Percentiles rank a stretch among this genome's conserved stretches.
Evolutionary conservation across 2,113 vertebrate genomes (phyloP).

Genomic region (Rhinoptilus africanus): DNA sequence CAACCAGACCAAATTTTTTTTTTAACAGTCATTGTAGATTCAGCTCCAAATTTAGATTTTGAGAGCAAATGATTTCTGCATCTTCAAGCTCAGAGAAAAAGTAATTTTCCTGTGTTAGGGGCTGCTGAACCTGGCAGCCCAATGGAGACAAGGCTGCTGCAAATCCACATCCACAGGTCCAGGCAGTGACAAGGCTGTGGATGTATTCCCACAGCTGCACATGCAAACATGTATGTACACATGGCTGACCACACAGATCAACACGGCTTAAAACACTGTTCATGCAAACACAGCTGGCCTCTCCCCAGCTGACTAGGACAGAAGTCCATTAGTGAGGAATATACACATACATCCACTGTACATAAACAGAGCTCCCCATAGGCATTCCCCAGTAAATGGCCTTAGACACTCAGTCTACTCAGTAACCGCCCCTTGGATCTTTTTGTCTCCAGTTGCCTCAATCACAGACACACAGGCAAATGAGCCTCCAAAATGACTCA

Average conservation of each 20-base stretch:
- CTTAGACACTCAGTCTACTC: neutral
- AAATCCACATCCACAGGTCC: neutral
- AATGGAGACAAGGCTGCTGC: neutral
- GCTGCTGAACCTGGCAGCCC: neutral
- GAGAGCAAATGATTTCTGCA: neutral
- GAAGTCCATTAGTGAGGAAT: neutral
- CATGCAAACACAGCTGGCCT: neutral
- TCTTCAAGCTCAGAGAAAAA: neutral
- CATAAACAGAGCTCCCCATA: neutral
- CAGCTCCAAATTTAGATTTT: neutral
- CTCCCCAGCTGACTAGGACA: neutral
- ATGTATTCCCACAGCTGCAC: neutral
- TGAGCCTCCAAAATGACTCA: neutral
- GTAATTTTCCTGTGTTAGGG: neutral
- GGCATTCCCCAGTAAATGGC: neutral
- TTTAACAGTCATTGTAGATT: neutral
- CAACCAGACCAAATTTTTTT: neutral
- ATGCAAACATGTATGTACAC: neutral
- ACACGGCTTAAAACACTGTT: neutral
- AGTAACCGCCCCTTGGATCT: neutral
- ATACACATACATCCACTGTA: neutral
- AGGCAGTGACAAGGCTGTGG: neutral
- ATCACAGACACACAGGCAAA: neutral
- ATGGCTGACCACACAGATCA: neutral
- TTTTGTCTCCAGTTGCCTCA: neutral